Percentiles rank a stretch among this genome's conserved stretches.
Conservation (phyloP, 2,888 invertebrate genomes). For the Leptinotarsa haldemani region DNA sequence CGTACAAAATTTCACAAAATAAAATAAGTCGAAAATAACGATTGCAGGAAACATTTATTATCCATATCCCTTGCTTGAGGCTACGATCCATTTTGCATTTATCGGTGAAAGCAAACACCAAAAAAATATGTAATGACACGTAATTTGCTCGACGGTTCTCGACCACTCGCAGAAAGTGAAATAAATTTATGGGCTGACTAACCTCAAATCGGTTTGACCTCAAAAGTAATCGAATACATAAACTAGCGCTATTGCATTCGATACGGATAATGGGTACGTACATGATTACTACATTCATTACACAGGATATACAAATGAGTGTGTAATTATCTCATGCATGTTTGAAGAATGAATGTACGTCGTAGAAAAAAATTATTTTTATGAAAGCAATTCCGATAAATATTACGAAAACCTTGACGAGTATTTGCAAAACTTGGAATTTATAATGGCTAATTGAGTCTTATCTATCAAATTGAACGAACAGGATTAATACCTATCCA, state of each 20-base stretch:
- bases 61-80: constrained; percentile 1
- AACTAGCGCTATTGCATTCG: constrained; percentile 31
- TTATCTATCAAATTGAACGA: too few relatives aligned
- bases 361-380: neutral
- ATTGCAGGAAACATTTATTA: neutral
- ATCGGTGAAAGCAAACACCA: constrained; percentile 36
- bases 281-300: constrained; percentile 14
- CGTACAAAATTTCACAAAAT: neutral
- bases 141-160: constrained; percentile 30
- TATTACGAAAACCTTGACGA: neutral
- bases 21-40: neutral
- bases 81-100: constrained; percentile 18
- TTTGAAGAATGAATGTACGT: constrained; percentile 15
- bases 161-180: constrained; percentile 39
- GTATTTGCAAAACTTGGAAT: too few relatives aligned
- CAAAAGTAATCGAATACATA: constrained; percentile 31
- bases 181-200: constrained; percentile 35
- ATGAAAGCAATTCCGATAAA: neutral
- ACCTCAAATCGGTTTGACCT: constrained; percentile 39
- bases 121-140: constrained; percentile 34
- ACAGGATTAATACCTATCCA: too few relatives aligned
- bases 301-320: constrained; percentile 18
- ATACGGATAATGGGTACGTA: constrained; percentile 22
- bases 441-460: too few relatives aligned
- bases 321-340: constrained; percentile 9